A percentile compares a stretch with the other conserved stretches of the same genome.
phyloP scores from a whole-genome alignment of 2,888 invertebrate genomes.

The Gisinianus flammeolus region DNA sequence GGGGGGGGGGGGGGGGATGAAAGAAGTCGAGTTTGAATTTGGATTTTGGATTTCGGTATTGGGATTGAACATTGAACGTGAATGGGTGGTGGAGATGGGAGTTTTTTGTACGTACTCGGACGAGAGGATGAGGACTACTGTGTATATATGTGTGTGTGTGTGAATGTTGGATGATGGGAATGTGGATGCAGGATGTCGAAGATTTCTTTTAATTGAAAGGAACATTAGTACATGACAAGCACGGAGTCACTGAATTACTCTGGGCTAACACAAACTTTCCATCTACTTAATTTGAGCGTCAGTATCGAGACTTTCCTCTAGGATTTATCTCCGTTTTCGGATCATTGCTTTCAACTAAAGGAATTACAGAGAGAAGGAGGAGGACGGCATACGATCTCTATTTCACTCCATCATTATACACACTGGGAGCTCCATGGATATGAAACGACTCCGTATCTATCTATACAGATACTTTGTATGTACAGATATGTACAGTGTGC shows the following conservation, averaged over 20 bases:
- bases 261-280: conserved; percentile 55
- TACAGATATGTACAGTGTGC: too few species aligned
- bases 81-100: too few species aligned
- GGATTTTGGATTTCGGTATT: too few species aligned
- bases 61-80: too few species aligned
- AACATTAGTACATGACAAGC: conserved; percentile 55
- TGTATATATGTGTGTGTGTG: neutral
- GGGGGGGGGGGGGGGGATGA: too few species aligned
- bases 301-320: conserved; percentile 56
- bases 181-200: conserved; percentile 40
- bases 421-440: too few species aligned
- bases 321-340: conserved; percentile 57
- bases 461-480: neutral
- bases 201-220: conserved; percentile 55
- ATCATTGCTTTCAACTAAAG: conserved; percentile 54
- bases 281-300: conserved; percentile 58
- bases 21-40: too few species aligned
- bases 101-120: too few species aligned
- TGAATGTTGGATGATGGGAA: conserved; percentile 2
- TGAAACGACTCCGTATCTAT: too few species aligned
- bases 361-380: conserved; percentile 39
- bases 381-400: conserved; percentile 7
- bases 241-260: conserved; percentile 52
- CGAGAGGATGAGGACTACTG: too few species aligned
- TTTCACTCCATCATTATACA: neutral